Conservation (phyloP, 2,113 vertebrate genomes). For the Sclerurus mexicanus region DNA sequence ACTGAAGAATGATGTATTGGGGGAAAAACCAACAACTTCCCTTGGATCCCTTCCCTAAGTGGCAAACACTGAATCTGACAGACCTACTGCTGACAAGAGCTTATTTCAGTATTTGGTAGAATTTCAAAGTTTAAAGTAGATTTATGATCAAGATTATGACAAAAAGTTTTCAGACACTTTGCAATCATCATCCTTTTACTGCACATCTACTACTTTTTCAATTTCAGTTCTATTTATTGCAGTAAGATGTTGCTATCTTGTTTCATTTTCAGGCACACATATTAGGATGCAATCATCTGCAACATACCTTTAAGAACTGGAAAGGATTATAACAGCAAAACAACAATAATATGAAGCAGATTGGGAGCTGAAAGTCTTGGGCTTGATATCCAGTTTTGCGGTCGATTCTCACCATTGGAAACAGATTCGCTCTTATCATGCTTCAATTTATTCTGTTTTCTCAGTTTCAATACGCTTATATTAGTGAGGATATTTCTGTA, state of each 20-base stretch:
- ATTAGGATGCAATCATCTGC: conserved; percentile 37
- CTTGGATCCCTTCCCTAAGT: background rate
- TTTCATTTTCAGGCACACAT: conserved; percentile 7
- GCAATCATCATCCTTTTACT: background rate
- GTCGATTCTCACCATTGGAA: background rate
- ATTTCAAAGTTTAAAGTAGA: background rate
- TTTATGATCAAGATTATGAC: background rate
- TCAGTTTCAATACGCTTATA: background rate
- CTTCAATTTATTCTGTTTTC: background rate
- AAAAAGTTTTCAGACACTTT: background rate
- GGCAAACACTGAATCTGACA: background rate
- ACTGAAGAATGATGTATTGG: background rate
- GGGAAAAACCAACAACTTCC: background rate
- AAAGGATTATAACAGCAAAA: conserved; percentile 1
- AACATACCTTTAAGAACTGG: background rate
- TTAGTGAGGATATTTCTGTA: background rate
- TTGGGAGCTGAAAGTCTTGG: background rate
- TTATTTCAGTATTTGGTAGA: background rate
- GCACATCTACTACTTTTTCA: background rate
- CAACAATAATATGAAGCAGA: background rate
- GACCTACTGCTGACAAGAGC: background rate
- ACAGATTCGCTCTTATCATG: background rate
- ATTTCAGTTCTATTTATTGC: conserved; percentile 4
- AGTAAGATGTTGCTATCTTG: background rate
- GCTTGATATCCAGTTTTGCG: background rate